These are phyloP conservation scores for Phalacrocorax brasilianus DNA, from an alignment of 2,113 vertebrate genomes.

Conservation along the genomic window DNA sequence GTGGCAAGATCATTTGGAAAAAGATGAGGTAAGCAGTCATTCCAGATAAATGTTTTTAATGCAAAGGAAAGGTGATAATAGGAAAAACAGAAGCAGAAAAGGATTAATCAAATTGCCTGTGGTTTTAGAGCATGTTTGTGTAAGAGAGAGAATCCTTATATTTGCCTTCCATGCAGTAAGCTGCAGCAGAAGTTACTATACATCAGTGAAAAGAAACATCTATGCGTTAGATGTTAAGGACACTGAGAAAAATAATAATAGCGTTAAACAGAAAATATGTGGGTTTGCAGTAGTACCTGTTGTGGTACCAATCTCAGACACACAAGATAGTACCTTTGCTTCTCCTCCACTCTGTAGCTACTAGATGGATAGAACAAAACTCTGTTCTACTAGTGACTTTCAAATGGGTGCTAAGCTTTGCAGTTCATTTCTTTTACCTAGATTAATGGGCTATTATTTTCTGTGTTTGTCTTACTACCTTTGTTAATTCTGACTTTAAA, in stretches of 20 bases:
- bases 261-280: not conserved
- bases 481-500: conserved; percentile 35
- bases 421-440: not conserved
- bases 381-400: not conserved
- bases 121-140: not conserved
- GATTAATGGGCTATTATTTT: conserved; percentile 32
- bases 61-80: not conserved
- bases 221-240: not conserved
- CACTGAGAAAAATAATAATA: not conserved
- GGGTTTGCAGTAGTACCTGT: not conserved
- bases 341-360: not conserved
- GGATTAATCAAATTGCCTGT: not conserved
- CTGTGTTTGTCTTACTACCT: not conserved
- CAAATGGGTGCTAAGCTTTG: not conserved
- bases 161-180: not conserved
- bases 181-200: not conserved
- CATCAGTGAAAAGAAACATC: not conserved
- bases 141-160: not conserved
- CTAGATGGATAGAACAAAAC: not conserved
- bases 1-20: not conserved
- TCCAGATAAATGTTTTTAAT: not conserved
- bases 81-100: not conserved
- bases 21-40: not conserved
- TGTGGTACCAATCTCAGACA: not conserved
- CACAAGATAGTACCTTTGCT: not conserved